phyloP scores from a whole-genome alignment of 2,888 invertebrate species.

The Monochamus alternatus region DNA sequence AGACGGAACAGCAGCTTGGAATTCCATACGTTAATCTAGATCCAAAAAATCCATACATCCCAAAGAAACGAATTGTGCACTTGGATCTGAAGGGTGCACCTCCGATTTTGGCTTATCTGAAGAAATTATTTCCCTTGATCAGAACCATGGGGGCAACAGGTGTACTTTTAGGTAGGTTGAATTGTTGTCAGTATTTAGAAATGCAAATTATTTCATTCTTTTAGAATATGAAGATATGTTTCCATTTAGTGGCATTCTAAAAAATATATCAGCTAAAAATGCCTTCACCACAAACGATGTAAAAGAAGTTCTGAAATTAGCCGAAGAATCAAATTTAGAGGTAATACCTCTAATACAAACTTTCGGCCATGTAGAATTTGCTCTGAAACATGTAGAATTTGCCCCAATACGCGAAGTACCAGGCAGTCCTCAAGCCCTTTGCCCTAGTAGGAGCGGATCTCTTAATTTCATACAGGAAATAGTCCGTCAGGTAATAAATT shows the following conservation, averaged over 20 bases:
- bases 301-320: slow-evolving; percentile 74
- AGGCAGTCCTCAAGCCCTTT: slow-evolving; percentile 80
- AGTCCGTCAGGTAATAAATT: slow-evolving; percentile 77
- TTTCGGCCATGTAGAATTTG: slow-evolving; percentile 90
- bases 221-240: slow-evolving; percentile 88
- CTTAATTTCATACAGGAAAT: slow-evolving; percentile 78
- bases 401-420: slow-evolving; percentile 78
- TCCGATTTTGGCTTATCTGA: slow-evolving; percentile 76
- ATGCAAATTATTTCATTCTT: slow-evolving; percentile 12
- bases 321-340: slow-evolving; percentile 75
- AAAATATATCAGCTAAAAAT: slow-evolving; percentile 74
- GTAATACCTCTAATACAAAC: slow-evolving; percentile 87
- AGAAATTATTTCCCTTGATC: slow-evolving; percentile 74
- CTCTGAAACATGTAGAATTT: slow-evolving; percentile 79
- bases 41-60: slow-evolving; percentile 70
- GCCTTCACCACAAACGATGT: slow-evolving; percentile 76
- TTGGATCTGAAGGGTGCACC: slow-evolving; percentile 87
- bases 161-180: slow-evolving; percentile 69
- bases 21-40: slow-evolving; percentile 70
- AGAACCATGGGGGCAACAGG: slow-evolving; percentile 82
- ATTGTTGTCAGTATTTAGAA: background rate
- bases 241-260: slow-evolving; percentile 78
- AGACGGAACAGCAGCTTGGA: slow-evolving; percentile 68
- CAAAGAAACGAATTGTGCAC: slow-evolving; percentile 78
- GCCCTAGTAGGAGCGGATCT: slow-evolving; percentile 79